These are phyloP conservation scores for Capromys pilorides DNA, from an alignment of 2,797 vertebrate species.

Conservation along the genomic window DNA sequence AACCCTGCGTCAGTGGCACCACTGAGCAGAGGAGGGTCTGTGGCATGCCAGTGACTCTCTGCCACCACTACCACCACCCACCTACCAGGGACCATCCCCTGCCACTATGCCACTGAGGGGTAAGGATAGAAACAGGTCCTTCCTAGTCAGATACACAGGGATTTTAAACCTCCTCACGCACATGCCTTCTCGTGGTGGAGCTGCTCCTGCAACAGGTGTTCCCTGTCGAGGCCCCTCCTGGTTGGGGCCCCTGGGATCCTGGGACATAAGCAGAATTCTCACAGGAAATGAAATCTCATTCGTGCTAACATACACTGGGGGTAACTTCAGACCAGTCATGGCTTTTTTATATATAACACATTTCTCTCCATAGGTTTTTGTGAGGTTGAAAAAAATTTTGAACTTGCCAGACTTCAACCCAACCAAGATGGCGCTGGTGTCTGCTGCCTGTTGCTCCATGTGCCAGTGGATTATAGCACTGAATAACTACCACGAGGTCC, in stretches of 20 bases:
- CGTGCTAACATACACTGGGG: not conserved
- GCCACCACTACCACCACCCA: rapidly evolving
- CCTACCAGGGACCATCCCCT: not conserved
- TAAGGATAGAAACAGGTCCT: not conserved
- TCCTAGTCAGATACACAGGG: not conserved
- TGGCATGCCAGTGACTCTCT: not conserved
- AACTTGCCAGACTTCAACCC: conserved; percentile 83
- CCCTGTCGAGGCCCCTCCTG: not conserved
- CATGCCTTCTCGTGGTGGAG: not conserved
- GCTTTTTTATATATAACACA: not conserved
- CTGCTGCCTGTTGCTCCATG: conserved; percentile 84
- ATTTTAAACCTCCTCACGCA: not conserved
- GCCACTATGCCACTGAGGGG: not conserved
- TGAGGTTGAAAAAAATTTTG: conserved; percentile 80
- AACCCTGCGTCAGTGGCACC: not conserved
- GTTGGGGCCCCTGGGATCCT: not conserved
- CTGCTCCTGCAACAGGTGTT: not conserved
- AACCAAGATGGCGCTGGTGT: conserved; percentile 82
- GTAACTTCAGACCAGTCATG: not conserved
- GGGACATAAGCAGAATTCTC: not conserved
- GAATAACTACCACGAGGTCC: conserved; percentile 82
- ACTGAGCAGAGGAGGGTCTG: not conserved
- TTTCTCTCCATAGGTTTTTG: conserved; percentile 79
- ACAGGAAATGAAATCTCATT: not conserved
- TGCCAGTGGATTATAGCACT: conserved; percentile 85